Base-by-base conservation (phyloP, 2,888 invertebrate species). In the Neoitamus cyanurus region DNA sequence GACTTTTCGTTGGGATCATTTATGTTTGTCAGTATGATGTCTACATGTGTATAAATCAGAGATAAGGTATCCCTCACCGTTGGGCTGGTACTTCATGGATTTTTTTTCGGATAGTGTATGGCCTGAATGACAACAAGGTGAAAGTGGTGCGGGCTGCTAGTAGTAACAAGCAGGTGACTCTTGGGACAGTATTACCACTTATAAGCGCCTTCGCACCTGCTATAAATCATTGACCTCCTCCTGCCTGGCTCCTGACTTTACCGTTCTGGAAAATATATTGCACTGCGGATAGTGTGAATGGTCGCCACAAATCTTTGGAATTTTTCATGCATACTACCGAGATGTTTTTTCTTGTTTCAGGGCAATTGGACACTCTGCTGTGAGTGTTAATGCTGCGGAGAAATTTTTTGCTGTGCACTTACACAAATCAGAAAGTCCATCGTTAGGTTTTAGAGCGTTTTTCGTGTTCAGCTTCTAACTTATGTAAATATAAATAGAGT, bases 1-100 rank as follows among this genome's bases (percentile, higher is more conserved):
- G 78, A 84, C 84, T 84, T 84, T 84, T 84, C 84, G 78, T 77
- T 84, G 78, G 77, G 46, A 78, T 42, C 84, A 84, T 84, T 84
- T 84, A 78, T 84, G 70, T 84, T 75, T 75, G 75, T 73, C 84
- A 82, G 82, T 25, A 82, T 37, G 82, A 78, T 82, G 82, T 36
- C 82, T 82, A 37, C 82, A 69, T 82, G 82, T 82, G 82, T 82
- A 82, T 82, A 82, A 69, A 82, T 82, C 28, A 69, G 69, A 37
- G 78, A 78, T 78, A 78, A 48, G 58, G 48, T 78, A n/a, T 30
- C 48, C 28, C 58, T 34, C 15, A 46, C 78, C 36, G n/a, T 15
- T 4, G 73, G 13, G 5, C 78, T n/a, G 48, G 31, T 15, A 42
- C 7, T n/a, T 34, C n/a, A 30, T 31, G 13, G 28, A 28, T 31